Conservation (phyloP, 2,888 invertebrate species). For the Pasiphila rectangulata region DNA sequence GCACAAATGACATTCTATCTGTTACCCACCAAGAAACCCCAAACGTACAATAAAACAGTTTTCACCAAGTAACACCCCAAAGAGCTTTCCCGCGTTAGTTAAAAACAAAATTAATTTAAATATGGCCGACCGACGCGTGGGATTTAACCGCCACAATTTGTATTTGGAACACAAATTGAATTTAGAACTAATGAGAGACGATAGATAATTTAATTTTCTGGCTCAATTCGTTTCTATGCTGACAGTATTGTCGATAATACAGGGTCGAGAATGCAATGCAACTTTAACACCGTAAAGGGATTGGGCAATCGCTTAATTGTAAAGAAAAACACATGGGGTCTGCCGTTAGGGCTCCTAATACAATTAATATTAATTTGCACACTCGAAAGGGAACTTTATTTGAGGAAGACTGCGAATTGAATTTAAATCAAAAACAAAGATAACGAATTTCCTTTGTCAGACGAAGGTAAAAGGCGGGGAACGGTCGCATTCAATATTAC, state of each 20-base stretch:
- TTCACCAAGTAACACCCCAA: constrained; percentile 51
- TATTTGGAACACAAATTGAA: constrained; percentile 68
- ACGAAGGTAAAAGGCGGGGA: constrained; percentile 32
- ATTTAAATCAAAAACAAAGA: constrained; percentile 29
- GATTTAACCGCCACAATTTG: constrained; percentile 65
- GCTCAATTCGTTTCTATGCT: constrained; percentile 39
- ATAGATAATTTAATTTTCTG: constrained; percentile 50
- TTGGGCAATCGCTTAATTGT: constrained; percentile 63
- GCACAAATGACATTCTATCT: constrained; percentile 32
- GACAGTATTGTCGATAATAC: constrained; percentile 39
- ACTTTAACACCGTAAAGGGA: constrained; percentile 42
- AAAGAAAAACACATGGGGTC: constrained; percentile 77
- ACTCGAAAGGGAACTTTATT: constrained; percentile 37
- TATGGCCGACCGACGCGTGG: constrained; percentile 59
- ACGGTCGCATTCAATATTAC: constrained; percentile 45
- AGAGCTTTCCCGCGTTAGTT: constrained; percentile 63
- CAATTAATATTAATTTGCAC: constrained; percentile 77
- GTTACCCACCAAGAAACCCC: constrained; percentile 40
- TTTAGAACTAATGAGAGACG: constrained; percentile 60
- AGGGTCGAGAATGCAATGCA: constrained; percentile 41
- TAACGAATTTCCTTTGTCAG: constrained; percentile 23
- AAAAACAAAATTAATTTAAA: constrained; percentile 68
- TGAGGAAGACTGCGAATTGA: constrained; percentile 25
- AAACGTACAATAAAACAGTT: constrained; percentile 49
- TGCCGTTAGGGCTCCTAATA: constrained; percentile 63